A percentile compares a stretch with the other conserved stretches of the same genome.
Conservation (phyloP, 2,888 invertebrate genomes). For the Chorisops tibialis region DNA sequence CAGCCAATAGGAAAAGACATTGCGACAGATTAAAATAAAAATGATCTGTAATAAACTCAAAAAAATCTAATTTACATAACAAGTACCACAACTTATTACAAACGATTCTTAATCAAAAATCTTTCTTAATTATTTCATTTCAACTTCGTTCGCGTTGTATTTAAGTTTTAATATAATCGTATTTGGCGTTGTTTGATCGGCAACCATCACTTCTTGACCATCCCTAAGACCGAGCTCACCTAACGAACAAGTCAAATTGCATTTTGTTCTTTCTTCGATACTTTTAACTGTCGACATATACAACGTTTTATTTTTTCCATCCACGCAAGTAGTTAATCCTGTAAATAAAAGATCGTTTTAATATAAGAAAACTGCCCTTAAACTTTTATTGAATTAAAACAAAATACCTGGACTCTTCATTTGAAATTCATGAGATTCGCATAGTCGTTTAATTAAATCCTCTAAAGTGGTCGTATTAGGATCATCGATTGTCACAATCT, state of each 20-base stretch:
- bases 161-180: slow-evolving; percentile 74
- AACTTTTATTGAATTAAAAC: slow-evolving; percentile 44
- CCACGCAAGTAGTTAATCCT: slow-evolving; percentile 75
- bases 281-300: slow-evolving; percentile 91
- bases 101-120: no score
- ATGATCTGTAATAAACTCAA: no score
- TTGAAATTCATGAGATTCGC: slow-evolving; percentile 73
- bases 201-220: slow-evolving; percentile 84
- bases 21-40: no score
- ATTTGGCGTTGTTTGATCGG: slow-evolving; percentile 86
- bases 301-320: slow-evolving; percentile 84
- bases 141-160: slow-evolving; percentile 59
- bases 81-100: no score
- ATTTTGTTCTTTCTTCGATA: slow-evolving; percentile 83
- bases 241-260: slow-evolving; percentile 83
- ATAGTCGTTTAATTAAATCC: slow-evolving; percentile 75
- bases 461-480: slow-evolving; percentile 68
- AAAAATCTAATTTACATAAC: no score
- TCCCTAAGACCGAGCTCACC: slow-evolving; percentile 79
- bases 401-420: slow-evolving; percentile 77
- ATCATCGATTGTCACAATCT: slow-evolving; percentile 61
- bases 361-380: background rate
- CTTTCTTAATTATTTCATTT: slow-evolving; percentile 41
- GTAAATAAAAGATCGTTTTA: slow-evolving; percentile 29
- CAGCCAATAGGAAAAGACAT: no score